These are phyloP conservation scores for Tor tambroides DNA, from an alignment of 2,113 vertebrate species.

Conservation along the genomic window DNA sequence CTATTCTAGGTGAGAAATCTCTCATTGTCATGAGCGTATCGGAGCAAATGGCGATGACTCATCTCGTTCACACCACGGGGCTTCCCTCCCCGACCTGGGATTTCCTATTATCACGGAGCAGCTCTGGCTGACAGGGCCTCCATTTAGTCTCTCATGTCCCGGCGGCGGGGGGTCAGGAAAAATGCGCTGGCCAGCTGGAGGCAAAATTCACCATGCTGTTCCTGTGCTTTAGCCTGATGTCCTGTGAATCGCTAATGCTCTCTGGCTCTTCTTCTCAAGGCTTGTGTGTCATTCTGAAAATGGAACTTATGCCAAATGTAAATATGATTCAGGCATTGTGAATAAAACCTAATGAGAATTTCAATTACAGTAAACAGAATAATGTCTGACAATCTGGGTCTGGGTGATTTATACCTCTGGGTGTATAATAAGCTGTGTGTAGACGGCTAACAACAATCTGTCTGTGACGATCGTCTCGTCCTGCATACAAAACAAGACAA, in stretches of 20 bases:
- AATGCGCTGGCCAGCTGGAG: slow-evolving; percentile 52
- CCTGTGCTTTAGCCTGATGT: slow-evolving; percentile 30
- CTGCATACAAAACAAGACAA: slow-evolving; percentile 2
- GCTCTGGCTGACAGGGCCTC: slow-evolving; percentile 33
- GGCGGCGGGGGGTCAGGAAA: slow-evolving; percentile 36
- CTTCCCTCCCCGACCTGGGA: slow-evolving; percentile 33
- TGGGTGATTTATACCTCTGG: slow-evolving; percentile 24
- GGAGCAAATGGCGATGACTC: slow-evolving; percentile 37
- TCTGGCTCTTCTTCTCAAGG: neutral
- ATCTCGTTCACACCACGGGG: slow-evolving; percentile 11
- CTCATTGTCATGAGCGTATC: neutral
- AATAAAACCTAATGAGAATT: slow-evolving; percentile 27
- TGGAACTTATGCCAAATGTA: neutral
- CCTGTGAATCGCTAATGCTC: slow-evolving; percentile 11
- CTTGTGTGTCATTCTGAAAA: neutral
- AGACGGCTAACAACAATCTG: neutral
- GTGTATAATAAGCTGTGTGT: slow-evolving; percentile 1
- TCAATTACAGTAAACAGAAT: slow-evolving; percentile 31
- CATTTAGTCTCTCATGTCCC: slow-evolving; percentile 51
- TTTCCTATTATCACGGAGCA: slow-evolving; percentile 40
- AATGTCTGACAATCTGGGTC: slow-evolving; percentile 9
- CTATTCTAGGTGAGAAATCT: slow-evolving; percentile 6
- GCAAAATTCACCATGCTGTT: slow-evolving; percentile 43
- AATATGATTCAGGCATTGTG: slow-evolving; percentile 21
- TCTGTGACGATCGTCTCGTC: slow-evolving; percentile 5